A percentile compares a stretch with the other conserved stretches of the same genome.
Evolutionary conservation across 2,113 vertebrate species (phyloP).

Genomic region (Xenus cinereus): DNA sequence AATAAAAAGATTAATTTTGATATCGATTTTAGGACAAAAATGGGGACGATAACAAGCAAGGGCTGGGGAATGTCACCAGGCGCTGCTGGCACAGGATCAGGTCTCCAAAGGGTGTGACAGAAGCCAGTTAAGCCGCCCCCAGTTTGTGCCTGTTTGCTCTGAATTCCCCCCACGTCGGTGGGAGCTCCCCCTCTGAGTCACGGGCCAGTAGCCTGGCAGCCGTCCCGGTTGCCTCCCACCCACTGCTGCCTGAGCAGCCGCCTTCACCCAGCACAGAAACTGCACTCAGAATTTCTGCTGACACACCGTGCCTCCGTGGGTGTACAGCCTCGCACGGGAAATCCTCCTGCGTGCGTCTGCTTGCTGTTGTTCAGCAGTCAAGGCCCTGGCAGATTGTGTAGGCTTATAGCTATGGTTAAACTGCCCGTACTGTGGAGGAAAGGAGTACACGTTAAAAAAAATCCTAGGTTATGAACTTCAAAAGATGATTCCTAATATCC

Average conservation of each 20-base stretch:
- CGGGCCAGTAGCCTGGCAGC: neutral
- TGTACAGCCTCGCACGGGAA: neutral
- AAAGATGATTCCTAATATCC: neutral
- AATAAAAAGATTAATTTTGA: neutral
- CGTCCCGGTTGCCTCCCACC: neutral
- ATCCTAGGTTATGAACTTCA: neutral
- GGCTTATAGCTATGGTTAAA: neutral
- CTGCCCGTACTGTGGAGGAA: fast-evolving
- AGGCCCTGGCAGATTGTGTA: too few species aligned
- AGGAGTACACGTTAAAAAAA: neutral
- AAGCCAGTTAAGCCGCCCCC: neutral
- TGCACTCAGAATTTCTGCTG: neutral
- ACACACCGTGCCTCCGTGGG: neutral
- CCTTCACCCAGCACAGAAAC: neutral
- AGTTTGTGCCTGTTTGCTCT: neutral
- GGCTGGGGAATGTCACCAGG: neutral
- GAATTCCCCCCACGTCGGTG: neutral
- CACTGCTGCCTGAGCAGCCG: neutral
- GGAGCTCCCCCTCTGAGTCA: neutral
- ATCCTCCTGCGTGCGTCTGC: neutral
- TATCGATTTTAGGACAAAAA: neutral
- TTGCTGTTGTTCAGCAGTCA: neutral
- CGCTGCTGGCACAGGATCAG: neutral
- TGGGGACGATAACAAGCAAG: neutral
- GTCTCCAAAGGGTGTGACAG: neutral